Evolutionary conservation across 2,797 vertebrate species (phyloP), one percentile per base, ranked within the genome.

Genomic region (Linurgus olivaceus): DNA sequence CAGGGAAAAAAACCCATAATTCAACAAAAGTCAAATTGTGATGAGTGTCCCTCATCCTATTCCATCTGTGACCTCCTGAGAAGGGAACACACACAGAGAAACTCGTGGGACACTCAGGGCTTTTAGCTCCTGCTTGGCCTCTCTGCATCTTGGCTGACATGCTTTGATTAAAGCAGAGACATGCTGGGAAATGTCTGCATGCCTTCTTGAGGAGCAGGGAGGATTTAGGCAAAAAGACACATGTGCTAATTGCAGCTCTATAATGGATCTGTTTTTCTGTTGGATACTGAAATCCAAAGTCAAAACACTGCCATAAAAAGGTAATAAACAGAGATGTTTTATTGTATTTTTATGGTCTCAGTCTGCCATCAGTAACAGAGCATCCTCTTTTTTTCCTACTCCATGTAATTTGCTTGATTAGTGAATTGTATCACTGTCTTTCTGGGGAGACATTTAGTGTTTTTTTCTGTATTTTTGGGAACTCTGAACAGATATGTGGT

Each of bases 261-360:
- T 87, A 68, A 93, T 83, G 65, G 62, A 75, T 90, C 76, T 81
- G 50, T 24, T 94, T 93, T 94, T 86, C 75, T 72, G 23, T 45
- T 58, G 81, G 79, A 48, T 71, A 37, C 72, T 52, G 68, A 96
- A 93, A 96, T 75, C 47, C 37, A n/a, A 83, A 94, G 78, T 92
- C 86, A 93, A 90, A 96, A 88, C 52, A 66, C 18, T 90, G 31
- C 61, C 47, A 91, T 94, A 80, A 96, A 93, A 93, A 62, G 35
- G 61, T 86, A 93, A 92, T 91, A 94, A 95, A 87, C 38, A 31
- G 78, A 75, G 61, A 75, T 1, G 9, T 55, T 86, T 87, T 79
- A 57, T 70, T 80, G 44, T 65, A 17, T 24, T 91, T 93, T 96
- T 91, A 92, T 84, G 76, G 63, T 40, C 35, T 73, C 75, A 45